phyloP scores from a whole-genome alignment of 2,888 invertebrate species.

The Macrosoma leucophasiata region DNA sequence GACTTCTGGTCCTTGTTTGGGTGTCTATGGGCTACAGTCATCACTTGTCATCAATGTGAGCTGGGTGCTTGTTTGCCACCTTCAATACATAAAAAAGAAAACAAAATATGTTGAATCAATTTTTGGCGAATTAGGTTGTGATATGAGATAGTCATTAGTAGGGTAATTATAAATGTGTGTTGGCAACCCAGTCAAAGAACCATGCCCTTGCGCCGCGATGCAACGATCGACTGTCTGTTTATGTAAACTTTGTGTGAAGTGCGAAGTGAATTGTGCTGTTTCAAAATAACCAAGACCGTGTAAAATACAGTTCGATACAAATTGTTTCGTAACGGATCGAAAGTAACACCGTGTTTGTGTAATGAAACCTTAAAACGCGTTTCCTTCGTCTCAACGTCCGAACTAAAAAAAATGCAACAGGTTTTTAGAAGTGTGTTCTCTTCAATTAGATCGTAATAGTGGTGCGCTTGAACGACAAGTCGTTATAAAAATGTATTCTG shows the following conservation, averaged over 20 bases:
- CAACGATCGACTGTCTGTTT: constrained; percentile 40
- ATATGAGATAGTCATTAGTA: too few relatives aligned
- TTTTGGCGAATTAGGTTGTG: too few relatives aligned
- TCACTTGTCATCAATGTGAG: too few relatives aligned
- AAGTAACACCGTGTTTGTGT: constrained; percentile 8
- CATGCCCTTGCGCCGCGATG: constrained; percentile 34
- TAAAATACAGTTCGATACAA: constrained; percentile 1
- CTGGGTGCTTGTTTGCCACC: too few relatives aligned
- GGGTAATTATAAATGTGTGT: too few relatives aligned
- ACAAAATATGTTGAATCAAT: too few relatives aligned
- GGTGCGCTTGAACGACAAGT: constrained; percentile 13
- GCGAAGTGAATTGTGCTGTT: constrained; percentile 33
- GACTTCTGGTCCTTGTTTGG: too few relatives aligned
- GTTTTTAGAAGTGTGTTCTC: constrained; percentile 17
- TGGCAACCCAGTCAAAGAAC: constrained; percentile 39
- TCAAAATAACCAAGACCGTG: constrained; percentile 32
- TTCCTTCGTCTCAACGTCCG: constrained; percentile 6
- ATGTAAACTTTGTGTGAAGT: constrained; percentile 51
- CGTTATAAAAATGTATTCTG: constrained; percentile 48
- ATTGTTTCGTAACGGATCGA: constrained; percentile 8
- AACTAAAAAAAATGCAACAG: constrained; percentile 25
- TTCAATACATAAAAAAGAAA: too few relatives aligned
- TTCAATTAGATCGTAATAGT: too few relatives aligned
- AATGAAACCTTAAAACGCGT: constrained; percentile 8
- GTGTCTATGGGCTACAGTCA: too few relatives aligned